Evolutionary conservation across 2,888 invertebrate species (phyloP).

Genomic region (Erebia aethiops): DNA sequence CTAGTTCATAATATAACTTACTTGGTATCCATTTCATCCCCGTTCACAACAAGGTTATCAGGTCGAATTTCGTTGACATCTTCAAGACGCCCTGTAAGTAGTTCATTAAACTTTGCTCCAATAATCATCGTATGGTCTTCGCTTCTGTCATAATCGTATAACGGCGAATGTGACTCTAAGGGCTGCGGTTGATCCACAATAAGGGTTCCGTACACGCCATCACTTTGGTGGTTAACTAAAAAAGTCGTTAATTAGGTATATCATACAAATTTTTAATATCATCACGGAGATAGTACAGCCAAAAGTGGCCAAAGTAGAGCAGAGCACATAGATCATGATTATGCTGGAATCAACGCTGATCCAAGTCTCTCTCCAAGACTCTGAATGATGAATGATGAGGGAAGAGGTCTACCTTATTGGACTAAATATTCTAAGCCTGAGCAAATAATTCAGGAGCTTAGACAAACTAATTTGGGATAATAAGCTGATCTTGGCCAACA

Average conservation of each 20-base stretch:
- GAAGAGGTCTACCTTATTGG: background rate
- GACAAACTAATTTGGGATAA: background rate
- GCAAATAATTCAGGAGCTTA: background rate
- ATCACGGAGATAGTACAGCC: background rate
- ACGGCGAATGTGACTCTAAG: slow-evolving; percentile 63
- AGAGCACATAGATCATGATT: too few species aligned
- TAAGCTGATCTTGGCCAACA: too few species aligned
- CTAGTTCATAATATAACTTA: slow-evolving; percentile 48
- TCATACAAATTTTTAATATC: background rate
- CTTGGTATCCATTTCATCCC: slow-evolving; percentile 62
- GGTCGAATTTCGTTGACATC: slow-evolving; percentile 66
- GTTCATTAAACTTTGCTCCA: slow-evolving; percentile 77
- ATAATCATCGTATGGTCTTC: slow-evolving; percentile 74
- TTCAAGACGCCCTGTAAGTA: slow-evolving; percentile 80
- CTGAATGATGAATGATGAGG: too few species aligned
- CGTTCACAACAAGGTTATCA: slow-evolving; percentile 61
- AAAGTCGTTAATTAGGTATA: slow-evolving; percentile 26
- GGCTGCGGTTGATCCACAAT: slow-evolving; percentile 80
- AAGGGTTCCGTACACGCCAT: slow-evolving; percentile 83
- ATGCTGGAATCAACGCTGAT: too few species aligned
- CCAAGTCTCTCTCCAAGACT: too few species aligned
- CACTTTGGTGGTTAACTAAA: slow-evolving; percentile 83
- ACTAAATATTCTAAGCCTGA: background rate
- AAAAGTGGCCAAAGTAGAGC: background rate
- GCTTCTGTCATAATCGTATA: slow-evolving; percentile 74